These are phyloP conservation scores for Metellina segmentata DNA, from an alignment of 2,888 invertebrate genomes.

Conservation along the genomic window DNA sequence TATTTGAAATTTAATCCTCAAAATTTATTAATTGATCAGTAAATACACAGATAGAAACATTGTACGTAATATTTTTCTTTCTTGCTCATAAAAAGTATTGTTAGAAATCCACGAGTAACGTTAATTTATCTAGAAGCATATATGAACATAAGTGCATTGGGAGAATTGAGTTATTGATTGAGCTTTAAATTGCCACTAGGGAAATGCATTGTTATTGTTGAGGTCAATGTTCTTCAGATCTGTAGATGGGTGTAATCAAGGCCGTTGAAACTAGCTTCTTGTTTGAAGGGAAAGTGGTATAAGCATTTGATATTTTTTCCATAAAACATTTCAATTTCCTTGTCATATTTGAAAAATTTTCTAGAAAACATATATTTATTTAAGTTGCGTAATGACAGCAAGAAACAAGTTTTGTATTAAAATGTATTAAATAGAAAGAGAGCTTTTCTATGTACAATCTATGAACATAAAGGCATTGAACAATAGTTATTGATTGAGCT, in stretches of 20 bases:
- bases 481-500: conserved; percentile 33
- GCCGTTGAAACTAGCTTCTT: background rate
- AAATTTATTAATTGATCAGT: no score
- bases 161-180: conserved; percentile 39
- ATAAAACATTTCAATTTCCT: no score
- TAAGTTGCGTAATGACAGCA: no score
- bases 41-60: no score
- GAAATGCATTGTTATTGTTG: background rate
- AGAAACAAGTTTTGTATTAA: no score
- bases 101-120: no score
- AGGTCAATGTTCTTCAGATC: conserved; percentile 16
- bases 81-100: no score
- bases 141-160: background rate
- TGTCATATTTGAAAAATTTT: no score
- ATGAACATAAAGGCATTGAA: background rate
- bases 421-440: no score
- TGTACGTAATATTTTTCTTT: no score
- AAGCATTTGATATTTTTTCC: background rate
- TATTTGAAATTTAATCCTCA: no score
- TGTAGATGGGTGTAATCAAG: background rate
- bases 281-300: background rate
- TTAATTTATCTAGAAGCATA: background rate
- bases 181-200: conserved; percentile 8
- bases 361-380: no score
- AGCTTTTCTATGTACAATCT: background rate